phyloP scores from a whole-genome alignment of 2,888 invertebrate species.

The Acanthacorydalis orientalis region DNA sequence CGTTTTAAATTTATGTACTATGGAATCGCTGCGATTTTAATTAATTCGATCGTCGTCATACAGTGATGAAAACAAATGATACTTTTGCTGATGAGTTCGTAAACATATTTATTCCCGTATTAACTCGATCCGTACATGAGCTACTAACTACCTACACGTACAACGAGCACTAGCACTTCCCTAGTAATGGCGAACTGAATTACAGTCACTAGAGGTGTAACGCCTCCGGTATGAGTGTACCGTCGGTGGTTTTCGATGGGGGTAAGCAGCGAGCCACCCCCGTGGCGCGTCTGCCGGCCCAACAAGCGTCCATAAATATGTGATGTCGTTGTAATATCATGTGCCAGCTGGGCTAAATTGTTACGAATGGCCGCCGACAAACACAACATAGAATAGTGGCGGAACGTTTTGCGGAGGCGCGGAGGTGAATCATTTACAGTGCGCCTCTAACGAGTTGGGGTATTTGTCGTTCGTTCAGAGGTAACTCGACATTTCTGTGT shows the following conservation, averaged over 20 bases:
- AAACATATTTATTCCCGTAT: neutral
- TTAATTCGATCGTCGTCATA: too few relatives aligned
- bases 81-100: too few relatives aligned
- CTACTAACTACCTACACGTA: too few relatives aligned
- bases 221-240: too few relatives aligned
- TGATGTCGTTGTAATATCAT: constrained; percentile 30
- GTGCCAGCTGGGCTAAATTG: constrained; percentile 31
- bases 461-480: neutral
- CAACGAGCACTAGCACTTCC: too few relatives aligned
- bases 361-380: constrained; percentile 26
- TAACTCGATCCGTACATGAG: neutral
- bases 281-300: constrained; percentile 13
- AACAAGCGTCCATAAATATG: constrained; percentile 26
- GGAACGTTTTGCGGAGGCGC: too few relatives aligned
- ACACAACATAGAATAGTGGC: constrained; percentile 11
- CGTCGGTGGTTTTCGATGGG: neutral
- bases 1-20: too few relatives aligned
- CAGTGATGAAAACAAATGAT: too few relatives aligned
- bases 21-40: too few relatives aligned
- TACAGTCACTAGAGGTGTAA: too few relatives aligned
- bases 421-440: too few relatives aligned
- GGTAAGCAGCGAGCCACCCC: neutral
- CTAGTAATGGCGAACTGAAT: too few relatives aligned
- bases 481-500: neutral
- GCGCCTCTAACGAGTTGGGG: neutral